Evolutionary conservation across 2,113 vertebrate genomes (phyloP).

Genomic region (Cryptotis parvus): DNA sequence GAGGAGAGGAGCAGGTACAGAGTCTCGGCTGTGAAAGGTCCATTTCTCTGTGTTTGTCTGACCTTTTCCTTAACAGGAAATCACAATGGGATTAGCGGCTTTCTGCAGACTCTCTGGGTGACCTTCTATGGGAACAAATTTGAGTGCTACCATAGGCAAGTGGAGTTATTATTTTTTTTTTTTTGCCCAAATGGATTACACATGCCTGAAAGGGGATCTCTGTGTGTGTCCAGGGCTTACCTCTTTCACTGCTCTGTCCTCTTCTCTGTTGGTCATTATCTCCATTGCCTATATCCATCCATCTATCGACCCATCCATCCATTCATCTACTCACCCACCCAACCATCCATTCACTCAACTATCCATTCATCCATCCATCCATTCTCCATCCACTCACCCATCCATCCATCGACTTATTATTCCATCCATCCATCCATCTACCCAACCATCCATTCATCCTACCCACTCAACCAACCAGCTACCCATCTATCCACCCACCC

Average conservation of each 20-base stretch:
- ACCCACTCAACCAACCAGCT: too few species aligned
- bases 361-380: background rate
- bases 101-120: slow-evolving; percentile 80
- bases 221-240: accelerated
- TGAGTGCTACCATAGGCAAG: slow-evolving; percentile 46
- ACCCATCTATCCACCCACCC: too few species aligned
- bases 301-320: background rate
- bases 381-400: background rate
- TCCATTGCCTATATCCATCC: background rate
- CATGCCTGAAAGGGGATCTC: slow-evolving; percentile 47
- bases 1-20: slow-evolving; percentile 61
- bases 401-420: background rate
- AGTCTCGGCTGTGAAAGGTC: slow-evolving; percentile 71
- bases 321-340: background rate
- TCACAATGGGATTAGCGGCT: slow-evolving; percentile 81
- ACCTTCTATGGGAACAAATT: slow-evolving; percentile 74
- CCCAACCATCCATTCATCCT: too few species aligned
- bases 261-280: background rate
- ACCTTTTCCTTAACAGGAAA: slow-evolving; percentile 88
- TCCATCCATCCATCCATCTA: too few species aligned
- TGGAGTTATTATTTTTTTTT: slow-evolving; percentile 62
- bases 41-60: slow-evolving; percentile 86
- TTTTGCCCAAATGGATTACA: slow-evolving; percentile 75
- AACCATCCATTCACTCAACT: background rate
- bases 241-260: background rate